These are phyloP conservation scores for Anableps anableps DNA, from an alignment of 2,797 vertebrate species.

Conservation along the genomic window DNA sequence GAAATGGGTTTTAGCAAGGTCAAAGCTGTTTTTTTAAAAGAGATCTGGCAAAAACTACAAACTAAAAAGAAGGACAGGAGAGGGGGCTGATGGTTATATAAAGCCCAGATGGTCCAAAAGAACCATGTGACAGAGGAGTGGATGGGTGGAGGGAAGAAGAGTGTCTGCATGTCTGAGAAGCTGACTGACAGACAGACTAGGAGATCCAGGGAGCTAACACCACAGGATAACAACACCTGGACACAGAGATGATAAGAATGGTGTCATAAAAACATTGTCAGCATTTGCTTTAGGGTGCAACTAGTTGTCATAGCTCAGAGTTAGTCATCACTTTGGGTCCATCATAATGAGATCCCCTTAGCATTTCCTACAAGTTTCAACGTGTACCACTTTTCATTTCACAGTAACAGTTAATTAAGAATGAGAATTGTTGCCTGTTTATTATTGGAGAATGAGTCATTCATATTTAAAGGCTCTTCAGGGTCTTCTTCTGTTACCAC, in stretches of 20 bases:
- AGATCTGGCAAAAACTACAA: constrained; percentile 44
- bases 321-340: not conserved
- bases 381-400: not conserved
- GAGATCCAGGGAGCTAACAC: constrained; percentile 51
- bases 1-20: not conserved
- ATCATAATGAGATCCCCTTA: not conserved
- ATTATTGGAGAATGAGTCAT: not conserved
- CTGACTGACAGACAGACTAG: constrained; percentile 58
- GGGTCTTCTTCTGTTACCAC: not conserved
- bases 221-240: constrained; percentile 67
- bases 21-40: constrained; percentile 10
- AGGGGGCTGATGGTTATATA: constrained; percentile 71
- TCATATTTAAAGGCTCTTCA: not conserved
- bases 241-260: constrained; percentile 31
- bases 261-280: constrained; percentile 15
- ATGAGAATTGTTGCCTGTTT: not conserved
- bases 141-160: constrained; percentile 29
- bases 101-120: constrained; percentile 78
- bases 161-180: constrained; percentile 44
- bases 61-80: constrained; percentile 24
- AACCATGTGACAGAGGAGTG: constrained; percentile 48
- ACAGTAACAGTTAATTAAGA: not conserved
- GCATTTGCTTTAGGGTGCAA: not conserved
- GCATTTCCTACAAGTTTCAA: not conserved
- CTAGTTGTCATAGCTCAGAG: not conserved